Evolutionary conservation across 1,140 invertebrate genomes (phyloP), one percentile per base, ranked within the genome.

Genomic region (Campoletis sonorensis): DNA sequence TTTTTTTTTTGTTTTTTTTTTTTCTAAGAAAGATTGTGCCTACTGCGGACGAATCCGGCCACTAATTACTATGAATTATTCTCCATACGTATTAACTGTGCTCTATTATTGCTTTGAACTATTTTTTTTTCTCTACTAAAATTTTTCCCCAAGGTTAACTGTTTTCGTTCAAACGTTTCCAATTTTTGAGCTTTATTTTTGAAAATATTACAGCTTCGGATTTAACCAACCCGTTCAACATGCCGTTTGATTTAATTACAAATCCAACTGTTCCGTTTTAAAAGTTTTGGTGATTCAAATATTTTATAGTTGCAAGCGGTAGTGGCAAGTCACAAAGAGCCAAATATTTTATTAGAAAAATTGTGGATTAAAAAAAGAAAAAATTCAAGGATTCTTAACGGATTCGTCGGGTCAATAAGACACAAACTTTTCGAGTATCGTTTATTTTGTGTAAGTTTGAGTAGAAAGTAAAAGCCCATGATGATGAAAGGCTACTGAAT

Each of bases 401-500:
- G 64, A 67, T 67, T 67, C 18, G 61, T 76, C 70, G 21, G 40
- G 37, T 45, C 21, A 54, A 75, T 18, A 15, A 45, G 49, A 75
- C 75, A 82, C 82, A 83, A 79, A 54, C 73, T 85, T 86, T 83
- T 83, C 67, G 80, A 21, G 4, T 64, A 26, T 64, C 23, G 61
- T 75, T 1, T 45, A 26, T 71, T 30, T 51, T 49, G 37, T 71
- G 4, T 77, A 75, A 67, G 37, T 54, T 64, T 75, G n/a, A 79
- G 30, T 58, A 70, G 18, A 76, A 58, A 64, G 10, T n/a, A 82
- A 86, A 89, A 89, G 90, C 90, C 91, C 87, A 83, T 92, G 91
- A 92, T 91, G 91, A 91, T 91, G 82, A 77, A 86, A 88, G 89
- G 90, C 89, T 88, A 89, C 86, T 85, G 87, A 90, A 84, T 76